Evolutionary conservation across 2,888 invertebrate species (phyloP), one percentile per base, ranked within the genome.

Genomic region (Osmoderma eremita): DNA sequence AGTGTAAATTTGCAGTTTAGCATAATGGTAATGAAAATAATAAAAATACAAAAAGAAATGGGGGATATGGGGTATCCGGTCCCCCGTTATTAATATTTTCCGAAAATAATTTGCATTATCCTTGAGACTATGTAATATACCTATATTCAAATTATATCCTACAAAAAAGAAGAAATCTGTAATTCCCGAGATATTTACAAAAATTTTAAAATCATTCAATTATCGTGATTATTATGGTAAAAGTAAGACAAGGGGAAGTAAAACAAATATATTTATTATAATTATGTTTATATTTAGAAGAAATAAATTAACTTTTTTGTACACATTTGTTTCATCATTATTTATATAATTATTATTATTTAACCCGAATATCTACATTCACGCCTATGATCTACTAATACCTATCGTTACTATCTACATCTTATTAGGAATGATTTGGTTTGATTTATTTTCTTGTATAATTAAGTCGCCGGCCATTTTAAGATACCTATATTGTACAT

Each of bases 271-370:
- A 30, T 42, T 58, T 38, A 50, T 65, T 61, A 41, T 20, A 64
- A 61, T 13, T 36, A 45, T 67, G 22, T 67, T 62, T 64, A 64
- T 68, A 68, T 67, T 70, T 69, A 69, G 62, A 69, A 67, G 70
- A 70, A 70, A 70, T 70, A 70, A 70, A 70, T 69, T 67, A 70
- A 68, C 49, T 68, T 67, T 61, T 70, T 69, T 70, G 68, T 68
- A 70, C 63, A 67, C 58, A 64, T 53, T 30, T 18, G 18, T 53
- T 53, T 15, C 17, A 50, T 70, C 45, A 54, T 61, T 67, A 36
- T 3, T 53, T 18, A 12, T 24, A 24, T 51, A 24, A 24, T 30
- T 68, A 51, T 54, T 41, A 69, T 38, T 38, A 67, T n/a, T 49
- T 48, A 65, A 65, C 68, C 68, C 64, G 68, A 58, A 49, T 64